phyloP scores from a whole-genome alignment of 2,797 vertebrate species.

The Sebastiscus tertius region DNA sequence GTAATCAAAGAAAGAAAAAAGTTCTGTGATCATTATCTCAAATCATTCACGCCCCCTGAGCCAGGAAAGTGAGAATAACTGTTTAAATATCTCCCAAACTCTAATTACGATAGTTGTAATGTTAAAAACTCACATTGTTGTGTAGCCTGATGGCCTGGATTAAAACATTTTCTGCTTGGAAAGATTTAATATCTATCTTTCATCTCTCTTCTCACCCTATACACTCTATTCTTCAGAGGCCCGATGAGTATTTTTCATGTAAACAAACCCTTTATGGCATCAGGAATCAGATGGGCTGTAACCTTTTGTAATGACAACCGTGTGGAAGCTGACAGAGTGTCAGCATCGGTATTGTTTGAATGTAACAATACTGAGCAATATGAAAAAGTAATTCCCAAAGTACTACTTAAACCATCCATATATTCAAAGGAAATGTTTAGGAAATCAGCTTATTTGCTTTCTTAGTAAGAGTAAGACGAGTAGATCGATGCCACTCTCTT shows the following conservation, averaged over 20 bases:
- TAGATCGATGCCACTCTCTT: not conserved
- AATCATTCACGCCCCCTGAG: conserved; percentile 27
- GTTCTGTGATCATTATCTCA: conserved; percentile 33
- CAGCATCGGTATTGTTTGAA: not conserved
- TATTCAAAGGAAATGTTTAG: not conserved
- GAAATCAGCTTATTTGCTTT: not conserved
- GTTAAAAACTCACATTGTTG: conserved; percentile 7
- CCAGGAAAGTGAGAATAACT: not conserved
- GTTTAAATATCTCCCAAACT: conserved; percentile 13
- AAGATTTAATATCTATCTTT: not conserved
- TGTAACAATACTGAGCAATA: not conserved
- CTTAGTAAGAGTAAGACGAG: not conserved
- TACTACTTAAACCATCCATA: not conserved
- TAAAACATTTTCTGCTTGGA: not conserved
- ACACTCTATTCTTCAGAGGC: not conserved
- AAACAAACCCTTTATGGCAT: not conserved
- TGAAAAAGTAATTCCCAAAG: not conserved
- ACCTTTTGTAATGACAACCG: not conserved
- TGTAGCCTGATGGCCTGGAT: not conserved
- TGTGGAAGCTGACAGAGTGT: not conserved
- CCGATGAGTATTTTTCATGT: not conserved
- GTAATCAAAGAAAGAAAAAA: conserved; percentile 25
- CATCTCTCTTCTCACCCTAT: not conserved
- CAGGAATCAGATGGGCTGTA: not conserved
- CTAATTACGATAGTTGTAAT: conserved; percentile 17